Evolutionary conservation across 2,113 vertebrate genomes (phyloP).

Genomic region (Phalacrocorax brasilianus): DNA sequence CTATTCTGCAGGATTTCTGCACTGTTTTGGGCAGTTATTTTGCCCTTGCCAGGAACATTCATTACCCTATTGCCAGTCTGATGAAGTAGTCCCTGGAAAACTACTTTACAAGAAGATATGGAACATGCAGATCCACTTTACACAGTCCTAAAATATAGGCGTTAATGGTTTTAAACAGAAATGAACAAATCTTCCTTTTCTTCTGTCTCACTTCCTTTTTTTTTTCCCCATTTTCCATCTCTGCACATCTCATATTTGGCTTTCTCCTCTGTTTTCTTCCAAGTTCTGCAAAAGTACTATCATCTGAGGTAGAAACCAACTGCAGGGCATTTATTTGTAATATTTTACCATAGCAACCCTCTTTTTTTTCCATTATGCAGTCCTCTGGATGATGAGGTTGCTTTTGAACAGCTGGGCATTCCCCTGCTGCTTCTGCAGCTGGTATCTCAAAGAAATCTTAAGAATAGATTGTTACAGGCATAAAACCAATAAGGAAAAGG

Average conservation of each 20-base stretch:
- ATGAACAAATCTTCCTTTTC: not conserved
- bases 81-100: not conserved
- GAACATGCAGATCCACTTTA: not conserved
- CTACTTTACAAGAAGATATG: not conserved
- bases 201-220: constrained; percentile 6
- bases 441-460: not conserved
- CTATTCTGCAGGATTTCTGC: not conserved
- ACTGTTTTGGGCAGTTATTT: not conserved
- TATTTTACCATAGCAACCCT: constrained; percentile 35
- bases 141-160: not conserved
- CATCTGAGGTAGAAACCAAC: constrained; percentile 20
- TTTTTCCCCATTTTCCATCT: not conserved
- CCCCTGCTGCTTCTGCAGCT: not conserved
- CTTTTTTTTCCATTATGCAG: not conserved
- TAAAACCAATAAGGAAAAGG: not conserved
- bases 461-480: not conserved
- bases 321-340: constrained; percentile 32
- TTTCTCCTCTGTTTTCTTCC: constrained; percentile 37
- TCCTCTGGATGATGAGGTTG: not conserved
- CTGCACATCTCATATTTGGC: constrained; percentile 18
- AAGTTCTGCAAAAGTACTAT: constrained; percentile 41
- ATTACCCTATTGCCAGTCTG: not conserved
- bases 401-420: constrained; percentile 28
- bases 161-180: not conserved
- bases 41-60: not conserved